Base-by-base conservation (phyloP, 2,888 invertebrate species). In the Acanthoscelides obtectus region DNA sequence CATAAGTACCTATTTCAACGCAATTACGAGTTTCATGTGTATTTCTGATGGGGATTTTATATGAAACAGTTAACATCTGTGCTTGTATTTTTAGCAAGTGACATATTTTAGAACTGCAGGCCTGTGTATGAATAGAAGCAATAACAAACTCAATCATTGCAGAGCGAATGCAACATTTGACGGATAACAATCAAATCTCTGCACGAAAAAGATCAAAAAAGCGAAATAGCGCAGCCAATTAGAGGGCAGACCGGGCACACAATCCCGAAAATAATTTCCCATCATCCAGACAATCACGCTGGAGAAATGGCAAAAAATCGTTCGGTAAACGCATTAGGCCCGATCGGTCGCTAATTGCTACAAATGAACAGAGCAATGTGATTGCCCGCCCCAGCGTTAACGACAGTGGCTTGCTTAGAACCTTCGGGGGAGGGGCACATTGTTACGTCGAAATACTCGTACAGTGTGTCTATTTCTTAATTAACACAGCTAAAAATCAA, bases 291-390 rank as follows among this genome's bases (percentile, higher is more conserved):
- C 82, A 82, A 82, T 82, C 81, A 80, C 80, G 80, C 79, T 74
- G 73, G 74, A 74, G 77, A 78, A 78, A 80, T 77, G 78, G 76
- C 75, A 75, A 79, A 82, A 82, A 82, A 79, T 80, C 77, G 79
- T 75, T 75, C 79, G 76, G 76, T 81, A 83, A 84, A 78, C 77
- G 80, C 80, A 80, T 83, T 83, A 79, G 79, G 80, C 76, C 76
- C 80, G 80, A 81, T 82, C 82, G 76, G 79, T 79, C 80, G 80
- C 81, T 84, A 84, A 84, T 84, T 84, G 84, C 83, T 81, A 78
- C 82, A 82, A 84, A 84, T 83, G 84, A 83, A 83, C 82, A 81
- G 75, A 78, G 81, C 81, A 81, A 83, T 83, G 77, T 78, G 80
- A 84, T 84, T 84, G 82, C 80, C 75, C 79, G 78, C 78, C 79